Percentiles rank a stretch among this genome's conserved stretches.
phyloP scores from a whole-genome alignment of 2,113 vertebrate genomes.

The Synodontis membranacea region DNA sequence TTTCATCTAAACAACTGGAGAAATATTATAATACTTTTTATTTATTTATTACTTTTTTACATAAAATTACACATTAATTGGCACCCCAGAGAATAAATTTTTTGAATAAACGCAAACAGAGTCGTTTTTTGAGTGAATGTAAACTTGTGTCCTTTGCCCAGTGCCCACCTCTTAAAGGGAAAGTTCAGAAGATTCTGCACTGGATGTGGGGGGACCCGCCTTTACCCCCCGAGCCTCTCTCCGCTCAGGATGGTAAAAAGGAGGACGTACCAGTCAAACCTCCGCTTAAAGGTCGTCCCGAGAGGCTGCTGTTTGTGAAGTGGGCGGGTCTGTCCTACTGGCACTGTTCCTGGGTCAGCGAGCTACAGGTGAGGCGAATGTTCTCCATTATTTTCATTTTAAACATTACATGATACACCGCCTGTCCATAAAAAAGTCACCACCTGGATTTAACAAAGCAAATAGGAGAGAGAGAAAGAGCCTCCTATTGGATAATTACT shows the following conservation, averaged over 20 bases:
- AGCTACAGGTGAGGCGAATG: conserved; percentile 84
- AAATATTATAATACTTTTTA: not conserved
- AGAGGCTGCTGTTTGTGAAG: conserved; percentile 95
- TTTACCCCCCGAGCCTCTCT: conserved; percentile 64
- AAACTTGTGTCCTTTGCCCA: conserved; percentile 50
- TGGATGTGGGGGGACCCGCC: conserved; percentile 93
- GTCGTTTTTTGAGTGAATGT: not conserved
- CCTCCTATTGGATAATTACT: too few relatives aligned
- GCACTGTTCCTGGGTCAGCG: conserved; percentile 99
- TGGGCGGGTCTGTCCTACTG: conserved; percentile 96
- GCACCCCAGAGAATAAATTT: not conserved
- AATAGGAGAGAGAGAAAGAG: too few relatives aligned
- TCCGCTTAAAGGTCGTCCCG: conserved; percentile 84
- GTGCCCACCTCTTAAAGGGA: conserved; percentile 97
- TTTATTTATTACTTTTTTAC: not conserved
- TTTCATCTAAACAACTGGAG: not conserved
- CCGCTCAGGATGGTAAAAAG: conserved; percentile 62
- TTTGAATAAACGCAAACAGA: not conserved
- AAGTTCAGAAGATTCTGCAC: conserved; percentile 95
- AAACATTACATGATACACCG: not conserved
- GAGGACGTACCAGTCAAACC: conserved; percentile 70
- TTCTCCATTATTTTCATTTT: not conserved
- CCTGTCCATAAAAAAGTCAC: too few relatives aligned
- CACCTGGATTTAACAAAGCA: too few relatives aligned
- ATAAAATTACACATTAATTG: not conserved